Evolutionary conservation across 2,113 vertebrate species (phyloP), one percentile per base, ranked within the genome.

Genomic region (Hemibagrus wyckioides): DNA sequence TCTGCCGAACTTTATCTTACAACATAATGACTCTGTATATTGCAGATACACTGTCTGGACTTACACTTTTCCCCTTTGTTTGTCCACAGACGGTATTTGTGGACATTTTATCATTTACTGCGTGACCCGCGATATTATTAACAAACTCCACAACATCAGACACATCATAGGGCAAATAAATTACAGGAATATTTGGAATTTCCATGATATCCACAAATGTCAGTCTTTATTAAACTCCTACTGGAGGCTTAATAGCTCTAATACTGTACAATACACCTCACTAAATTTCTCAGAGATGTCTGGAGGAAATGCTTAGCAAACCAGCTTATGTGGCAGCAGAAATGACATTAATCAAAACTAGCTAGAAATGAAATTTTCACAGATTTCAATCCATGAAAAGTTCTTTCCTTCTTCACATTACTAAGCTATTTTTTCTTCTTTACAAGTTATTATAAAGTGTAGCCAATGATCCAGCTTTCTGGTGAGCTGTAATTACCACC

Each of bases 271-370:
- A 75, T 75, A 48, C 71, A 75, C 25, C 4, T 75, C 25, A 14
- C 9, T 73, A 41, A 73, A 11, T 25, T 39, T 2, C 67, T 73
- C 39, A 44, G 6, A 75, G 11, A 48, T 23, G 28, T 44, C 11
- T 75, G 39, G 71, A 48, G 28, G 71, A 75, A 75, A 48, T 48
- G 39, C 39, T 75, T 48, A 44, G 41, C 41, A 44, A 3, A 73
- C 30, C 33, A 69, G 33, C 36, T 17, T 59, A 90, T 85, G 44
- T n/a, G 85, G 81, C 52, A 80, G 69, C 69, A 28, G 71, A 75
- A 88, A 89, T 90, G 86, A 88, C 73, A 63, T 67, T 80, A 82
- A 88, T 89, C n/a, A 79, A 50, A 80, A 82, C 48, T 89, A 82
- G 86, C 88, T 75, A 23, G 0, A 71, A 80, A 84, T 82, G 63